A percentile compares a stretch with the other conserved stretches of the same genome.
Evolutionary conservation across 2,888 invertebrate genomes (phyloP).

Genomic region (Monochamus alternatus): DNA sequence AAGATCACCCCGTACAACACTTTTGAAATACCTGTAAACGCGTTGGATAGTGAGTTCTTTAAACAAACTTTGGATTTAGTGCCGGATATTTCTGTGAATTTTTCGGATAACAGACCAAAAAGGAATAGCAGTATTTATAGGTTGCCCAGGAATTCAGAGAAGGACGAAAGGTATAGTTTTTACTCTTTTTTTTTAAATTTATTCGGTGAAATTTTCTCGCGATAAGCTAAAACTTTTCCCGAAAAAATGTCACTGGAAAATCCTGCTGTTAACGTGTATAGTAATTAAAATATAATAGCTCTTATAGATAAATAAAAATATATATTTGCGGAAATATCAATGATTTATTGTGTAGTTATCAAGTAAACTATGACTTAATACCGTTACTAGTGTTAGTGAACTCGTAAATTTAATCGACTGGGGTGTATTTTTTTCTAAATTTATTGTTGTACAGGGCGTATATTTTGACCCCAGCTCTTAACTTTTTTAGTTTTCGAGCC

Average conservation of each 20-base stretch:
- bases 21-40: slow-evolving; percentile 55
- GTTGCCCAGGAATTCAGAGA: slow-evolving; percentile 18
- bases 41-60: slow-evolving; percentile 57
- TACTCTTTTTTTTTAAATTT: not conserved
- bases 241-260: slow-evolving; percentile 2
- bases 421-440: no score
- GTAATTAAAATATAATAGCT: not conserved
- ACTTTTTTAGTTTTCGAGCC: no score
- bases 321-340: not conserved
- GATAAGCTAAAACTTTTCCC: not conserved
- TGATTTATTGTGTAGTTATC: no score
- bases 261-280: not conserved
- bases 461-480: no score
- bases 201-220: not conserved
- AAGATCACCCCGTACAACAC: slow-evolving; percentile 57
- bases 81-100: slow-evolving; percentile 36
- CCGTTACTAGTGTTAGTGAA: no score
- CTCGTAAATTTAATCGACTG: no score
- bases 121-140: slow-evolving; percentile 30
- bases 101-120: not conserved
- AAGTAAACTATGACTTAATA: no score
- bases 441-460: no score
- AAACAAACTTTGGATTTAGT: slow-evolving; percentile 51
- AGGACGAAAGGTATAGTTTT: slow-evolving; percentile 19
- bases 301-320: not conserved